These are phyloP conservation scores for Baccha elongata DNA, from an alignment of 2,888 invertebrate genomes.

Conservation along the genomic window DNA sequence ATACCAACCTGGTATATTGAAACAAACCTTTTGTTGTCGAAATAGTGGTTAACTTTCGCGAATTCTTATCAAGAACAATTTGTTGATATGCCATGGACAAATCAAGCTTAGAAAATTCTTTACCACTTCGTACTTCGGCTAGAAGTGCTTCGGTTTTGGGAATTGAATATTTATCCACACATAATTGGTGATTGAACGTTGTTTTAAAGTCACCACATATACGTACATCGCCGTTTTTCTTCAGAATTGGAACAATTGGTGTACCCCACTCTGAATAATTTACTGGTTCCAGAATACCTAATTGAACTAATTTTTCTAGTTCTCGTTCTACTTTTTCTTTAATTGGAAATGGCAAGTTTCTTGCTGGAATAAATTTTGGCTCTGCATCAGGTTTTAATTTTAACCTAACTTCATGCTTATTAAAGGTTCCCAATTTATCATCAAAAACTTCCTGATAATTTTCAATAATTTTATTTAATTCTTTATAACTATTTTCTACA, in stretches of 20 bases:
- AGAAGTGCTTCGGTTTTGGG: constrained; percentile 31
- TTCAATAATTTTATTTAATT: no score
- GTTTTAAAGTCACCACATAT: constrained; percentile 38
- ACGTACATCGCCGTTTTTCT: constrained; percentile 5
- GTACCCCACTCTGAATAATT: constrained; percentile 28
- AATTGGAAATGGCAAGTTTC: not conserved
- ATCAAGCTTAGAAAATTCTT: constrained; percentile 78
- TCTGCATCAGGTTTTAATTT: no score
- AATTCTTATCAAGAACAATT: constrained; percentile 75
- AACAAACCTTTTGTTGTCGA: constrained; percentile 72
- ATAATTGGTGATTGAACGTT: constrained; percentile 4
- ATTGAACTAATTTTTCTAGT: constrained; percentile 6
- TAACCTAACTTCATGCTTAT: no score
- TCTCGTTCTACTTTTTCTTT: constrained; percentile 18
- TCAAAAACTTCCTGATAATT: no score
- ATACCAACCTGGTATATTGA: constrained; percentile 73
- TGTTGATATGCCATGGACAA: constrained; percentile 78
- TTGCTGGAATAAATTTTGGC: no score
- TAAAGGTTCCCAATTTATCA: no score
- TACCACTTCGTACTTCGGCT: constrained; percentile 68
- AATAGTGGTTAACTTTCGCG: constrained; percentile 74
- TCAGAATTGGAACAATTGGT: constrained; percentile 34
- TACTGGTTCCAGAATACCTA: constrained; percentile 10
- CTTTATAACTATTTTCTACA: no score
- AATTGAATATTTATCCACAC: constrained; percentile 7